These are phyloP conservation scores for Sebastes goodei DNA, from an alignment of 2,797 vertebrate species.

Conservation along the genomic window DNA sequence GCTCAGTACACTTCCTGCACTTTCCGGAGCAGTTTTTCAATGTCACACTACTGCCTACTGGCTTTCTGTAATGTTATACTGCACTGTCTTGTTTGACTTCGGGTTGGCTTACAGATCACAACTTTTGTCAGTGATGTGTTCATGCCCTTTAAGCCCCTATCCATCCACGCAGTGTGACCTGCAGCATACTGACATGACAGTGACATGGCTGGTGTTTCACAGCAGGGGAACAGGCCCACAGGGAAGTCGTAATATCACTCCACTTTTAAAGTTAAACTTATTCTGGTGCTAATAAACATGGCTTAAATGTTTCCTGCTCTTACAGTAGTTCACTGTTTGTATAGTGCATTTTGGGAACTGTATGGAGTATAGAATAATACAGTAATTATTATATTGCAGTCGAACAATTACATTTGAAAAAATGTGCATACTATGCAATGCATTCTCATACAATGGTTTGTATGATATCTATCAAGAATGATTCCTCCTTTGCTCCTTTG, in stretches of 20 bases:
- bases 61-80: background rate
- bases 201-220: conserved; percentile 50
- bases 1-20: background rate
- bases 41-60: background rate
- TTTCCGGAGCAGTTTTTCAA: background rate
- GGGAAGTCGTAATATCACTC: conserved; percentile 17
- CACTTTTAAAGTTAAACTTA: conserved; percentile 1
- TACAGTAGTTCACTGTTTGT: background rate
- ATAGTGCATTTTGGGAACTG: background rate
- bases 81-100: conserved; percentile 34
- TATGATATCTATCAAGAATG: too few relatives aligned
- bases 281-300: background rate
- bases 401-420: background rate
- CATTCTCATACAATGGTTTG: too few relatives aligned
- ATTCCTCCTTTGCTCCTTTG: too few relatives aligned
- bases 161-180: conserved; percentile 55
- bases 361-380: background rate
- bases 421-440: background rate
- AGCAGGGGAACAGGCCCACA: conserved; percentile 25
- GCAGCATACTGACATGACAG: conserved; percentile 46
- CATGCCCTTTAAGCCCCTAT: conserved; percentile 57
- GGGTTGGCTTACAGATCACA: conserved; percentile 47
- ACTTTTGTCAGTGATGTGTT: conserved; percentile 63
- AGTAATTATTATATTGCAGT: background rate
- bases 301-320: background rate